Percentiles rank a stretch among this genome's conserved stretches.
Evolutionary conservation across 2,113 vertebrate genomes (phyloP).

Genomic region (Benthochromis sp.): DNA sequence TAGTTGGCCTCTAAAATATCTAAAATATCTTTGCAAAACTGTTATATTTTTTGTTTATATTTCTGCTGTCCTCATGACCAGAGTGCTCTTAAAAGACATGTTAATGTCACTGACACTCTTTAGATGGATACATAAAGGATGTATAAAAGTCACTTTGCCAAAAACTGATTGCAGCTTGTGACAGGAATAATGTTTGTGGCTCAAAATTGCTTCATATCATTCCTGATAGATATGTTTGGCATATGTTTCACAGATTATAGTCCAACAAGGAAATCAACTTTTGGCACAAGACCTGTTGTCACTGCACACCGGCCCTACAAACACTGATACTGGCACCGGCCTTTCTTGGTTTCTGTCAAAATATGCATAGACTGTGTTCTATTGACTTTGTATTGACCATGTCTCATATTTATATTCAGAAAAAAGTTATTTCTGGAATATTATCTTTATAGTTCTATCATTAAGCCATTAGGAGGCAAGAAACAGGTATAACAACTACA

Average conservation of each 20-base stretch:
- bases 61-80: neutral
- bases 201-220: neutral
- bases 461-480: neutral
- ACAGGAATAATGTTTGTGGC: neutral
- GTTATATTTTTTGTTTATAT: neutral
- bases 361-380: neutral
- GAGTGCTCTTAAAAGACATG: neutral
- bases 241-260: neutral
- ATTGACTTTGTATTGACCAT: neutral
- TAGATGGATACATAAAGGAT: neutral
- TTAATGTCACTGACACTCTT: neutral
- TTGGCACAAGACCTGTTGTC: neutral
- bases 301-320: neutral
- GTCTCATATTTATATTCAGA: neutral
- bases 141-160: neutral
- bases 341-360: neutral
- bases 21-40: neutral
- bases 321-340: neutral
- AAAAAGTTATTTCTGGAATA: neutral
- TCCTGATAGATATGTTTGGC: neutral
- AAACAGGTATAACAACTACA: neutral
- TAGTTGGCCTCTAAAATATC: neutral
- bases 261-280: neutral
- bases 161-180: neutral
- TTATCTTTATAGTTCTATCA: neutral